Evolutionary conservation across 1,140 invertebrate species (phyloP).

Genomic region (Drosophila albomicans): DNA sequence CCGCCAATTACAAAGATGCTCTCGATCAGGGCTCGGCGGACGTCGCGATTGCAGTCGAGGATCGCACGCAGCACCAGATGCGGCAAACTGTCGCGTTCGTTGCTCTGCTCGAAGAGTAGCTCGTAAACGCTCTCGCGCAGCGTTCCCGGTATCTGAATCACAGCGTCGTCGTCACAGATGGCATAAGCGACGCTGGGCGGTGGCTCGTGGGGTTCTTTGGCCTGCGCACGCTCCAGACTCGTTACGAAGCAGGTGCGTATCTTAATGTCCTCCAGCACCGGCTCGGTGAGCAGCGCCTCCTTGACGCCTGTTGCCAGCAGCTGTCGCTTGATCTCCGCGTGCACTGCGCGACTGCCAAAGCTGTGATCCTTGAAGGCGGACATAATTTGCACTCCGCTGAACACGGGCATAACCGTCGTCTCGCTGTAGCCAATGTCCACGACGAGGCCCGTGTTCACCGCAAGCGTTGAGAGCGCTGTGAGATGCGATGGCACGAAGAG

Average conservation of each 20-base stretch:
- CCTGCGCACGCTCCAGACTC: slow-evolving; percentile 88
- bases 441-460: slow-evolving; percentile 91
- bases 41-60: slow-evolving; percentile 92
- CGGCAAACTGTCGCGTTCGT: slow-evolving; percentile 92
- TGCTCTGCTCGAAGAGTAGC: slow-evolving; percentile 93
- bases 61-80: slow-evolving; percentile 94
- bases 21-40: slow-evolving; percentile 89
- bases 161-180: slow-evolving; percentile 87
- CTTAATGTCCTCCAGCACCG: slow-evolving; percentile 90
- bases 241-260: slow-evolving; percentile 94
- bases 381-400: slow-evolving; percentile 93
- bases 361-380: slow-evolving; percentile 92
- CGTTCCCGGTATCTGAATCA: slow-evolving; percentile 88
- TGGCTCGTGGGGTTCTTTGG: slow-evolving; percentile 86
- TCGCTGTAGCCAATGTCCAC: slow-evolving; percentile 95
- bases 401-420: slow-evolving; percentile 92
- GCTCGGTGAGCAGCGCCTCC: slow-evolving; percentile 85
- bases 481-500: slow-evolving; percentile 92
- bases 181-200: slow-evolving; percentile 90
- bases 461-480: slow-evolving; percentile 91
- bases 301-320: slow-evolving; percentile 85
- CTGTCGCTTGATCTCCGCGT: slow-evolving; percentile 86
- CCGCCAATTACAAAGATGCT: slow-evolving; percentile 95
- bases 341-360: slow-evolving; percentile 89
- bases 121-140: slow-evolving; percentile 92